Base-by-base conservation (phyloP, 2,888 invertebrate species). In the Hololepta plana region DNA sequence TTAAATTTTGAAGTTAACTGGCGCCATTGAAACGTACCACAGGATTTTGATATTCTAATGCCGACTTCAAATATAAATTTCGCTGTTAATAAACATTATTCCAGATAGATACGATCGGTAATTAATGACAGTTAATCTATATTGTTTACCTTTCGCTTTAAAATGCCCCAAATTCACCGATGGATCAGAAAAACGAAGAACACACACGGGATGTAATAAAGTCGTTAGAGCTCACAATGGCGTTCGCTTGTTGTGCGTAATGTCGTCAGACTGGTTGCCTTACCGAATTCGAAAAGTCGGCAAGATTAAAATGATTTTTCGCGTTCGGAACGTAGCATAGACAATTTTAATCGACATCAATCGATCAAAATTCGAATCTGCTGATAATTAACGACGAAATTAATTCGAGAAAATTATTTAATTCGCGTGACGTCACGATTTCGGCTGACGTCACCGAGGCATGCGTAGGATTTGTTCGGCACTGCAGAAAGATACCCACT, bases 141-240 rank as follows among this genome's bases (percentile, higher is more conserved):
- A 43, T 38, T 50, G 51, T 39, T 44, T 43, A 45, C 42, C 50
- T 46, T 48, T 34, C 32, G 37, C 55, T 55, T 50, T 43, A 53
- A 55, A 57, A 50, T 45, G 47, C 47, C 46, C 51, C 61, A 56
- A 57, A 58, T 61, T 58, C 55, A 55, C 52, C 57, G 72, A 72
- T 72, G 65, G 66, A 64, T 53, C 60, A 59, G 66, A 68, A 66
- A 72, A 66, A 64, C 59, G 51, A 55, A 59, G 74, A 72, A 72
- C 64, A 58, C 63, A 66, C 64, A 65, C 59, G 58, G 60, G 59
- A 59, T 57, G 55, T 52, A 47, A 46, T 52, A 59, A 64, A 72
- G 74, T 72, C 73, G 72, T 71, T 76, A 74, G 65, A 71, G 75
- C 62, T 69, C 73, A 75, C 74, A 76, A 77, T 76, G 75, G 75